Conservation (phyloP, 1,140 invertebrate genomes). For the Aphaenogaster rudis region DNA sequence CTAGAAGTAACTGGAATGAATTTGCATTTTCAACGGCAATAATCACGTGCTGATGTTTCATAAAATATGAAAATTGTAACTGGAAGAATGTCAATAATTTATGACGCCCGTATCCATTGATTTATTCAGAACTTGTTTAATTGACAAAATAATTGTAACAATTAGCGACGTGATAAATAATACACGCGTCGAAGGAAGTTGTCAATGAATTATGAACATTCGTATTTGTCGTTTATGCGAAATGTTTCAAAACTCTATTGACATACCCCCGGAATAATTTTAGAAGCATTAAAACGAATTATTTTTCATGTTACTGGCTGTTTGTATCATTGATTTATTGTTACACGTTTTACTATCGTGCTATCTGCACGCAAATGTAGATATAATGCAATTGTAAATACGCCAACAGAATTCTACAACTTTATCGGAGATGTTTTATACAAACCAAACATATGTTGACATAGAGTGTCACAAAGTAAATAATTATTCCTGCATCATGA, state of each 20-base stretch:
- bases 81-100: constrained; percentile 27
- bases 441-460: neutral
- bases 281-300: neutral
- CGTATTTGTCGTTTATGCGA: constrained; percentile 9
- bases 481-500: neutral
- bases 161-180: constrained; percentile 46
- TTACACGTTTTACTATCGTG: neutral
- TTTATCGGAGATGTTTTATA: constrained; percentile 7
- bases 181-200: constrained; percentile 19
- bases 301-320: neutral
- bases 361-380: neutral
- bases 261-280: constrained; percentile 10
- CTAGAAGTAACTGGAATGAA: neutral
- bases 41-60: constrained; percentile 22
- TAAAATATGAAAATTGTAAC: constrained; percentile 40
- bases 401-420: constrained; percentile 17
- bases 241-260: neutral
- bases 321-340: neutral
- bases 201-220: constrained; percentile 28
- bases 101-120: neutral
- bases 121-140: constrained; percentile 36
- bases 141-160: constrained; percentile 45
- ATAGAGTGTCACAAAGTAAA: neutral
- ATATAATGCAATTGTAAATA: constrained; percentile 23
- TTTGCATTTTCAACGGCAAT: constrained; percentile 6